Conservation (phyloP, 1,140 invertebrate species). For the Trachelipus rathkii region DNA sequence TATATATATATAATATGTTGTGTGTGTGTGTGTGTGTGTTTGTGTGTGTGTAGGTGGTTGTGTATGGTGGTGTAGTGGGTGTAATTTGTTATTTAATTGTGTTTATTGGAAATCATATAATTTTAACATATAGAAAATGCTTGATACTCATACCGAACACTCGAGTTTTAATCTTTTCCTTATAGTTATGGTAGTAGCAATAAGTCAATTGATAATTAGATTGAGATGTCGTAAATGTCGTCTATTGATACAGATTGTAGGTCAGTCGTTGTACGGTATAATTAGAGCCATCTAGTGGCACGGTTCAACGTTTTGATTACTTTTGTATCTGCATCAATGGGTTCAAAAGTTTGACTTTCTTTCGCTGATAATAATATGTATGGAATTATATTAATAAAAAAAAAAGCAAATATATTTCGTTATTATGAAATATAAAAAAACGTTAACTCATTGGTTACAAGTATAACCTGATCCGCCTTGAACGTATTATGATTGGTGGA, state of each 20-base stretch:
- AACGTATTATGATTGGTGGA: background rate
- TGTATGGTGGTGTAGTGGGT: background rate
- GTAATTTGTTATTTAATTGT: background rate
- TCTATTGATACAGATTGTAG: no score
- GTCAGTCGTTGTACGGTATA: no score
- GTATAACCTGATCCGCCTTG: slow-evolving; percentile 1
- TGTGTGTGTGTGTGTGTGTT: background rate
- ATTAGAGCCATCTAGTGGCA: background rate
- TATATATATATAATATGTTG: no score
- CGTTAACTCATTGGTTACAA: background rate
- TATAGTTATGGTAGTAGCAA: background rate
- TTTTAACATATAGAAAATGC: background rate
- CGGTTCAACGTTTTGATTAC: background rate
- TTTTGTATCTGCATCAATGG: background rate
- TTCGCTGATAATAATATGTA: background rate
- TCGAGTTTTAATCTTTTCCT: background rate
- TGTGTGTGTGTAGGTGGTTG: background rate
- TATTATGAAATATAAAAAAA: background rate
- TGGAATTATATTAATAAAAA: background rate
- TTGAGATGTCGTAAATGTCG: no score
- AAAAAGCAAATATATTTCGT: background rate
- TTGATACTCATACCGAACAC: background rate
- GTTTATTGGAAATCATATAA: background rate
- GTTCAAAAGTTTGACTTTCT: background rate
- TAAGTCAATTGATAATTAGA: background rate